A percentile compares a stretch with the other conserved stretches of the same genome.
Conservation (phyloP, 1,140 invertebrate species). For the Drosophila trapezifrons region DNA sequence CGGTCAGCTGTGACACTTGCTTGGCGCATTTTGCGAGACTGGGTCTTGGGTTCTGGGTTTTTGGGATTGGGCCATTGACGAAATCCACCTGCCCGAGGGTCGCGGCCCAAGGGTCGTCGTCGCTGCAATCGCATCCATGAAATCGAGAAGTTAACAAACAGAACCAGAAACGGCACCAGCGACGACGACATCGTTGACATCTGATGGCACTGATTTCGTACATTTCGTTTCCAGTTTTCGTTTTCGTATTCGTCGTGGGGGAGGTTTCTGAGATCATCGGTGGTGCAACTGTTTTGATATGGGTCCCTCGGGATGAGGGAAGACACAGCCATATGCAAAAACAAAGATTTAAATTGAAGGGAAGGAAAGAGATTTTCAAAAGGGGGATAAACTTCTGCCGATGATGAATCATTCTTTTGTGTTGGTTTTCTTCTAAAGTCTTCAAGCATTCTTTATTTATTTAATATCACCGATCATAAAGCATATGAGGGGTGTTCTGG, state of each 20-base stretch:
- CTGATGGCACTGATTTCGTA: conserved; percentile 61
- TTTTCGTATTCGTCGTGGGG: conserved; percentile 47
- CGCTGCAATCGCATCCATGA: conserved; percentile 70
- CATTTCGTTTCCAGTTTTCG: conserved; percentile 38
- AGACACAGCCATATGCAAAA: conserved; percentile 48
- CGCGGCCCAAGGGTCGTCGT: conserved; percentile 41
- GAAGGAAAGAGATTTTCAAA: neutral
- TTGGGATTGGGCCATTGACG: conserved; percentile 58
- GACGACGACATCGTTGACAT: conserved; percentile 41
- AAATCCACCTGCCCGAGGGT: conserved; percentile 72
- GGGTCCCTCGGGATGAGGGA: conserved; percentile 19
- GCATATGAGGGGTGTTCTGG: too few relatives aligned
- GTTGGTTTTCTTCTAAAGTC: neutral
- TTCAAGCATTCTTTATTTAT: neutral
- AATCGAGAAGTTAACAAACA: conserved; percentile 76
- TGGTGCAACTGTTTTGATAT: conserved; percentile 24
- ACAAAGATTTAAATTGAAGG: conserved; percentile 19
- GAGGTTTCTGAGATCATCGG: conserved; percentile 56
- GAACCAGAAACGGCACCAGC: conserved; percentile 11
- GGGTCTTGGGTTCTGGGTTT: neutral
- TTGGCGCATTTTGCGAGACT: conserved; percentile 59
- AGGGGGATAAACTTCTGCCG: neutral
- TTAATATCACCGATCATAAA: conserved; percentile 1
- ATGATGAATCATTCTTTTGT: conserved; percentile 10
- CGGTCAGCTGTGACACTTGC: conserved; percentile 77